These are phyloP conservation scores for Cladopsammia gracilis DNA, from an alignment of 64 coral and sea anemone genomes.

Conservation along the genomic window DNA sequence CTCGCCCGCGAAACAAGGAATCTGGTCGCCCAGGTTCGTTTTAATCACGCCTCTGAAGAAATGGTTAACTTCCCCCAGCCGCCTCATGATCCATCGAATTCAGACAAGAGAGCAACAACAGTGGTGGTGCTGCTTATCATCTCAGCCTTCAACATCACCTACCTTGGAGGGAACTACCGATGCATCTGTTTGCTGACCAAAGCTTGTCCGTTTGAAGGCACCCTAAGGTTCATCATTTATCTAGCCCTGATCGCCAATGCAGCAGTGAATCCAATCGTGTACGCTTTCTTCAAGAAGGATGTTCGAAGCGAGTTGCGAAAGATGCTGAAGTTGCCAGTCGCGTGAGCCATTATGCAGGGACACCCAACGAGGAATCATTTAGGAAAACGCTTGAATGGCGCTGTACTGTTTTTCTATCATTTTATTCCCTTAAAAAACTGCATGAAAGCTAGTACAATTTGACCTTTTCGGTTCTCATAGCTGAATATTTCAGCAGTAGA, in stretches of 20 bases:
- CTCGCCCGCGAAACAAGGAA: neutral
- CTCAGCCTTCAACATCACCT: conserved; percentile 7
- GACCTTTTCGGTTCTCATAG: too few species aligned
- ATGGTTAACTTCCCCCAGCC: neutral
- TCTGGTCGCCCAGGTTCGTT: neutral
- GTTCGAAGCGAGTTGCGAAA: conserved; percentile 30
- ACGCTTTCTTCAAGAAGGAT: conserved; percentile 55
- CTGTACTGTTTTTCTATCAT: too few species aligned
- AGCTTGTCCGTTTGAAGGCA: neutral
- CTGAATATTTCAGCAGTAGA: too few species aligned
- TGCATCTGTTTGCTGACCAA: conserved; percentile 1
- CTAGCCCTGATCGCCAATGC: conserved; percentile 39
- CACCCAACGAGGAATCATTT: too few species aligned
- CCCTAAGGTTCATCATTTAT: conserved; percentile 8
- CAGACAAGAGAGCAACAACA: neutral
- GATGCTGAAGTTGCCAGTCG: neutral
- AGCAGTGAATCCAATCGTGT: conserved; percentile 52
- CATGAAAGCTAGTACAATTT: too few species aligned
- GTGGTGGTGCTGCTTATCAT: neutral
- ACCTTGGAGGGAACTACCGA: conserved; percentile 37
- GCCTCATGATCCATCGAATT: neutral
- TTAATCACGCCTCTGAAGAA: neutral
- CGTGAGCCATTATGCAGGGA: too few species aligned
- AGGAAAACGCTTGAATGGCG: too few species aligned
- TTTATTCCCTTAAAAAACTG: too few species aligned